Evolutionary conservation across 2,888 invertebrate genomes (phyloP), one percentile per base, ranked within the genome.

Genomic region (Automeris io): DNA sequence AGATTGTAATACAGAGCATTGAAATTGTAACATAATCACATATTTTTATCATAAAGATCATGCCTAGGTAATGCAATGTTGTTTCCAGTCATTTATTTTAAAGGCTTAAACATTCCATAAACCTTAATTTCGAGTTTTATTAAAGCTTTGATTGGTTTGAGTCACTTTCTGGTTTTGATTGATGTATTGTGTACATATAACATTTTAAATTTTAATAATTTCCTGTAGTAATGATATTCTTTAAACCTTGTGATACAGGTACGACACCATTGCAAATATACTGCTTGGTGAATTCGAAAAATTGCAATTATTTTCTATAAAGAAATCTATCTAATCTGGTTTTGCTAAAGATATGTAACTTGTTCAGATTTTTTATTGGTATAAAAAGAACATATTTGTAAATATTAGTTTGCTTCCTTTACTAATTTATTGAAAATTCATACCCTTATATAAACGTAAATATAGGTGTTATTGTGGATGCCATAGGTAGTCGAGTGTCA

Each of bases 21-120:
- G 8, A 13, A 11, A 11, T 39, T 26, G 18, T 16, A 34, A 24
- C 25, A 21, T 18, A 6, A 16, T 34, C 13, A 16, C 23, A 32
- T 18, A 23, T 6, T 18, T 18, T 12, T 11, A 45, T 47, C 54
- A 50, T 47, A 46, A 49, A 35, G 23, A 31, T 39, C 41, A 44
- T 37, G 42, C 40, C 37, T 41, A 43, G 41, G 43, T 43, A 19
- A 47, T 49, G 43, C 64, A 70, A 65, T 70, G 58, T 50, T 62
- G 64, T 75, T 68, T 72, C 69, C 72, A 73, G 74, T 73, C 72
- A 69, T 62, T 64, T 64, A 47, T 60, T 54, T 61, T 57, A 60
- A 73, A 74, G 73, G 80, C 80, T 81, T 76, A 74, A 81, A 85
- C 83, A 85, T 85, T 85, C 83, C 83, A 85, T 75, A 68, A 77